Conservation (phyloP, 2,888 invertebrate species). For the Drosophila quasianomalipes region DNA sequence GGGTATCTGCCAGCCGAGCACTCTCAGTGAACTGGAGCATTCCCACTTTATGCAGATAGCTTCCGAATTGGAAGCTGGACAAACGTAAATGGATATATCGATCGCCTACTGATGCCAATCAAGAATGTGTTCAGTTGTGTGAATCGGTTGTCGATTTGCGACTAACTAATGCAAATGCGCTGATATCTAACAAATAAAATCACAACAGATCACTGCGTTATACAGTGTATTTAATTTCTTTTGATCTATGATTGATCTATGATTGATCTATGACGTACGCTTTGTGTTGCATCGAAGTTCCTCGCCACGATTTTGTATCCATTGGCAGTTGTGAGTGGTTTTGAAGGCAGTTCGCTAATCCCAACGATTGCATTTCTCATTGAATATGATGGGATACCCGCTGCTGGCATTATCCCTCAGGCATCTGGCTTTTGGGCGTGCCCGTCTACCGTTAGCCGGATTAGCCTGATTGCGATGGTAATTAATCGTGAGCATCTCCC, state of each 20-base stretch:
- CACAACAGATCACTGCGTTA: not conserved
- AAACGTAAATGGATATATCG: not conserved
- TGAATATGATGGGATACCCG: constrained; percentile 50
- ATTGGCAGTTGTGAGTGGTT: not conserved
- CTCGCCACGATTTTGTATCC: not conserved
- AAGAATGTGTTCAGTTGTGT: not conserved
- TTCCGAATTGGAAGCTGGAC: not conserved
- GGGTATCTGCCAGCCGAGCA: not conserved
- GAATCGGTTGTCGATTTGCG: not conserved
- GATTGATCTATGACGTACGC: not conserved
- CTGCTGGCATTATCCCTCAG: constrained; percentile 44
- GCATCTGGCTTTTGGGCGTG: not conserved
- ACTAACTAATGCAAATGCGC: not conserved
- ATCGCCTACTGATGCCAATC: not conserved
- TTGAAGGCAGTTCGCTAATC: constrained; percentile 1
- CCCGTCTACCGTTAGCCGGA: constrained; percentile 29
- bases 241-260: not conserved
- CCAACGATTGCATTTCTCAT: constrained; percentile 36
- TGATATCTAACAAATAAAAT: not conserved
- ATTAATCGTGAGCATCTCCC: constrained; percentile 99
- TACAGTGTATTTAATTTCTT: not conserved
- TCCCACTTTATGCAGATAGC: not conserved
- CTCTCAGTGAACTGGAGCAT: not conserved
- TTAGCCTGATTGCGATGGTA: constrained; percentile 66
- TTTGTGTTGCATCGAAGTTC: not conserved